Percentiles rank a stretch among this genome's conserved stretches.
phyloP scores from a whole-genome alignment of 2,113 vertebrate genomes.

The Phylloscopus trochiloides region DNA sequence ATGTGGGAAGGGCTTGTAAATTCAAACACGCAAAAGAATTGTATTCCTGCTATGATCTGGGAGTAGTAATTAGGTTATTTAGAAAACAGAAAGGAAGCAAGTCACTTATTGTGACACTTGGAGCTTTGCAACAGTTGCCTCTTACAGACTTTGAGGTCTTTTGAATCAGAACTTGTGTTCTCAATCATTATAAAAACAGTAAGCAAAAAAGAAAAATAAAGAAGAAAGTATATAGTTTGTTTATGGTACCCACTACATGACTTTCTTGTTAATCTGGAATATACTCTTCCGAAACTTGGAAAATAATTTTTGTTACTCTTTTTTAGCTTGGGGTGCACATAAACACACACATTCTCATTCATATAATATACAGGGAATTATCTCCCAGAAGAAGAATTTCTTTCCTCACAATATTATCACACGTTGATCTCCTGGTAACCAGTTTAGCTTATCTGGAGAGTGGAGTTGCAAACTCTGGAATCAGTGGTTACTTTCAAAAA shows the following conservation, averaged over 20 bases:
- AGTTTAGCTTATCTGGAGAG: neutral
- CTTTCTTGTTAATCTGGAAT: neutral
- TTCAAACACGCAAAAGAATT: conserved; percentile 12
- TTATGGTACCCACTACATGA: neutral
- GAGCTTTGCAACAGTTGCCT: neutral
- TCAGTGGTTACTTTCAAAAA: neutral
- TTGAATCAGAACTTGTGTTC: neutral
- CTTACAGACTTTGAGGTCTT: neutral
- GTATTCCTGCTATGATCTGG: neutral
- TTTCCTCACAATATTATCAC: neutral
- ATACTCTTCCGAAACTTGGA: neutral
- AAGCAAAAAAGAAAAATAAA: neutral
- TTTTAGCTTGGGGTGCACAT: neutral
- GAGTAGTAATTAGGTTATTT: conserved; percentile 10
- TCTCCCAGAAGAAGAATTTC: neutral
- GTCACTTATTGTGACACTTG: neutral
- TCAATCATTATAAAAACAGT: neutral
- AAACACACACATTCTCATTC: neutral
- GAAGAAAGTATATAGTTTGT: neutral
- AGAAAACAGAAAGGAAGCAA: neutral
- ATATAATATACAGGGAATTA: neutral
- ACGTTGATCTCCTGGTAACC: neutral
- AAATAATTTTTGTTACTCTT: neutral
- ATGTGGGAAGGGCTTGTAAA: neutral
- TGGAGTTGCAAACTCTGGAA: neutral